Conservation (phyloP, 2,113 vertebrate species). For the Tenebrosternarchus preto region DNA sequence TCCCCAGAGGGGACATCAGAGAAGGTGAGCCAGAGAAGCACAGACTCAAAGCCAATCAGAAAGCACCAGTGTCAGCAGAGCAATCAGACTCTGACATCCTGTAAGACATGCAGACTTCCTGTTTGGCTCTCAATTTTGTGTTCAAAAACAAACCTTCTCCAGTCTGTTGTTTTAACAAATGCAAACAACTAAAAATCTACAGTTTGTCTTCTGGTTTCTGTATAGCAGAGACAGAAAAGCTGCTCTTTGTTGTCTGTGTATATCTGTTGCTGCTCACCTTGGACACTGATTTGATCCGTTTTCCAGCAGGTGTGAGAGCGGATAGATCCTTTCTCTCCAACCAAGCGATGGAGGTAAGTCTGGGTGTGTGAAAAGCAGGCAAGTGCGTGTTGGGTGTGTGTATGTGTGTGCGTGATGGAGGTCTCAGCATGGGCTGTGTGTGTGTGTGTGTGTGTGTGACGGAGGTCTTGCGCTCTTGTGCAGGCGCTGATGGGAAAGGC, state of each 20-base stretch:
- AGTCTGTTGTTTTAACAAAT: no score
- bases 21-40: constrained; percentile 54
- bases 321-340: constrained; percentile 35
- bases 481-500: constrained; percentile 52
- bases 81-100: no score
- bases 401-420: neutral
- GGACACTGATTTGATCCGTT: neutral
- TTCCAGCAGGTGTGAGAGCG: constrained; percentile 46
- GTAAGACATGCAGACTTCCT: no score
- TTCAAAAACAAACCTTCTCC: no score
- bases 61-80: no score
- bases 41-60: no score
- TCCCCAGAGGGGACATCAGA: constrained; percentile 46
- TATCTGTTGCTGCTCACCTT: no score
- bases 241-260: no score
- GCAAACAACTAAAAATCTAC: no score
- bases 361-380: neutral
- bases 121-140: no score
- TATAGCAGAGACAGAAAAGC: no score
- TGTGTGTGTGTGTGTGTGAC: neutral
- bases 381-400: no score
- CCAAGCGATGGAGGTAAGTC: constrained; percentile 49
- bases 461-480: neutral
- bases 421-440: neutral
- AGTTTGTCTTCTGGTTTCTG: neutral